Conservation (phyloP, 2,113 vertebrate genomes). For the Synchiropus splendidus region DNA sequence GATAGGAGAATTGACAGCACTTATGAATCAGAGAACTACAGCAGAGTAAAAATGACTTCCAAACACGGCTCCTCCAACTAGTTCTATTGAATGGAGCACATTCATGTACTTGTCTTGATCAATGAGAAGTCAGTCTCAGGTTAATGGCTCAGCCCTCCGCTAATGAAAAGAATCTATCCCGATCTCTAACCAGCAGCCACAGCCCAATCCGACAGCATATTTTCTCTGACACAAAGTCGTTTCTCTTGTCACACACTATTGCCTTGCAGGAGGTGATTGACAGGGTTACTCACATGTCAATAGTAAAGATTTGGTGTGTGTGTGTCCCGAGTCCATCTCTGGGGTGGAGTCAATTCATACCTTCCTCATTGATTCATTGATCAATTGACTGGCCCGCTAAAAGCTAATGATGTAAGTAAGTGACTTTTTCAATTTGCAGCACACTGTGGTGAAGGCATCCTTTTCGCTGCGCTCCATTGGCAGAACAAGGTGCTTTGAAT, state of each 20-base stretch:
- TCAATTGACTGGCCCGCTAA: slow-evolving; percentile 67
- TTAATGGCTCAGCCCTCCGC: slow-evolving; percentile 53
- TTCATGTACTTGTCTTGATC: slow-evolving; percentile 47
- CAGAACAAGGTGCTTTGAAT: no score
- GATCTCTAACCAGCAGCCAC: slow-evolving; percentile 37
- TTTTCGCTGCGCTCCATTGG: slow-evolving; percentile 11
- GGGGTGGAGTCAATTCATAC: slow-evolving; percentile 57
- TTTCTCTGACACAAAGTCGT: slow-evolving; percentile 61
- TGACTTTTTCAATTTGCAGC: slow-evolving; percentile 58
- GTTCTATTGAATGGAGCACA: slow-evolving; percentile 38
- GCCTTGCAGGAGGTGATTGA: slow-evolving; percentile 42
- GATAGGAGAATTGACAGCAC: slow-evolving; percentile 4
- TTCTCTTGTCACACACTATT: slow-evolving; percentile 19
- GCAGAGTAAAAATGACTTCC: neutral
- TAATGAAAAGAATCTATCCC: slow-evolving; percentile 50
- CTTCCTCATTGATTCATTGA: slow-evolving; percentile 66
- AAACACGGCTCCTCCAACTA: slow-evolving; percentile 11
- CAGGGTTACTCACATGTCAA: slow-evolving; percentile 62
- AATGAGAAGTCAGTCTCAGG: slow-evolving; percentile 60
- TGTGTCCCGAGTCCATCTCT: slow-evolving; percentile 44
- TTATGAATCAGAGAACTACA: neutral
- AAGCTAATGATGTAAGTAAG: slow-evolving; percentile 71
- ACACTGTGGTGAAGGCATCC: slow-evolving; percentile 33
- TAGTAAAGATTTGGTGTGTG: slow-evolving; percentile 53
- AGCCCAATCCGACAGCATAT: slow-evolving; percentile 53